A percentile compares a stretch with the other conserved stretches of the same genome.
Evolutionary conservation across 2,113 vertebrate species (phyloP).

Genomic region (Maccullochella peelii): DNA sequence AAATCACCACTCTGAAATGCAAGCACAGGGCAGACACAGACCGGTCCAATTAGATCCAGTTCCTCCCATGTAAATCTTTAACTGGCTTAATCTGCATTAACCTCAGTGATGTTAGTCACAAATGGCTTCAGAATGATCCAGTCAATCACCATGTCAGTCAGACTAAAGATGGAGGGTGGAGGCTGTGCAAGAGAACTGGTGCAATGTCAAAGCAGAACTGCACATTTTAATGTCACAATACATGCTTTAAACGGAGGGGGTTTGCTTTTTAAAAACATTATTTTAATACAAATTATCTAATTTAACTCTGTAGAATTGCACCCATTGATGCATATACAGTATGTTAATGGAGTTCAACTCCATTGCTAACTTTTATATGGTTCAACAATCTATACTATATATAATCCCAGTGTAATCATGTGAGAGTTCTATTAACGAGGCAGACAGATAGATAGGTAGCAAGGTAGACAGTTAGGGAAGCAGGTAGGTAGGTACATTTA

Average conservation of each 20-base stretch:
- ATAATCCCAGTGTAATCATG: neutral
- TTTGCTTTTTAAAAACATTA: neutral
- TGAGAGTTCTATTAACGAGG: neutral
- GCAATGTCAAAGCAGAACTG: slow-evolving; percentile 30
- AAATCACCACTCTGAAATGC: slow-evolving; percentile 71
- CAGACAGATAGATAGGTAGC: neutral
- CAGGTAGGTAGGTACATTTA: neutral
- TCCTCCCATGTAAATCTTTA: slow-evolving; percentile 76
- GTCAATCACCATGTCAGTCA: slow-evolving; percentile 72
- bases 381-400: neutral
- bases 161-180: slow-evolving; percentile 33
- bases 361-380: neutral
- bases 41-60: slow-evolving; percentile 65
- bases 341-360: neutral
- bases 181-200: slow-evolving; percentile 20
- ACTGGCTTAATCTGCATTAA: slow-evolving; percentile 77
- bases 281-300: neutral
- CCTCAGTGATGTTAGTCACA: slow-evolving; percentile 70
- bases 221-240: slow-evolving; percentile 12
- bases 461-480: neutral
- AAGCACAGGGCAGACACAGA: slow-evolving; percentile 59
- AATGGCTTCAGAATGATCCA: slow-evolving; percentile 72
- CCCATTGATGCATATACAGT: neutral
- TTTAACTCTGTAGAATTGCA: neutral
- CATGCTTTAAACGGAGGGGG: neutral